Evolutionary conservation across 35 echinoderm and acorn worm genomes (phyloP).

Genomic region (Diadema setosum): DNA sequence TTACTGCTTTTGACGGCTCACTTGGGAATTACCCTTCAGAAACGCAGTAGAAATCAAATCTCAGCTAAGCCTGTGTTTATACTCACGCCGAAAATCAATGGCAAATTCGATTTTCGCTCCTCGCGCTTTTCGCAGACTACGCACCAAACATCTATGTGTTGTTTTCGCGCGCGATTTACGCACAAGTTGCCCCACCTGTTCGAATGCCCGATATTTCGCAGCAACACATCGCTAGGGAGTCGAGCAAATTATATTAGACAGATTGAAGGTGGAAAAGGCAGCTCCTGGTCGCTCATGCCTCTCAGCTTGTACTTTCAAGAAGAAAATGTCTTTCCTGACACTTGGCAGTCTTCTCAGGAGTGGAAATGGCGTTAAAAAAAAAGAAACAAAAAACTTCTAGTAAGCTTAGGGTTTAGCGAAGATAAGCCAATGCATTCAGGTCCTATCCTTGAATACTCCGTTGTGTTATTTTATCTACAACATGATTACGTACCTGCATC

Average conservation of each 20-base stretch:
- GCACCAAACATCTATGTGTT: neutral
- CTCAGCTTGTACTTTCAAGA: too few species aligned
- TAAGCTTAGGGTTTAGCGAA: too few species aligned
- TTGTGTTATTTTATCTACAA: too few species aligned
- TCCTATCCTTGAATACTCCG: too few species aligned
- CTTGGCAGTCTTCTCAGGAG: too few species aligned
- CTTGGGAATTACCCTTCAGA: neutral
- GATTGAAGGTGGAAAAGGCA: too few species aligned
- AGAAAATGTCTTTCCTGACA: too few species aligned
- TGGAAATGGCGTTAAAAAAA: too few species aligned
- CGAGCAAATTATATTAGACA: slow-evolving; percentile 11
- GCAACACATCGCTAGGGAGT: neutral
- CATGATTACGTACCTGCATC: too few species aligned
- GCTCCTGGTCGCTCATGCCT: too few species aligned
- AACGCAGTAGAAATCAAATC: neutral
- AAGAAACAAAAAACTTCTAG: too few species aligned
- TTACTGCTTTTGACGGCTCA: neutral
- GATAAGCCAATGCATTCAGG: too few species aligned
- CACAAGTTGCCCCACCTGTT: neutral
- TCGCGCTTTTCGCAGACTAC: neutral
- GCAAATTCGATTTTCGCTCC: neutral
- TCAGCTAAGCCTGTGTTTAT: slow-evolving; percentile 9
- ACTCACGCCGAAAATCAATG: neutral
- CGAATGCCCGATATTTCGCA: neutral
- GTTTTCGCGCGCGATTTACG: neutral